These are phyloP conservation scores for Aspidiotus rigidus DNA, from an alignment of 2,888 invertebrate species.

Conservation along the genomic window DNA sequence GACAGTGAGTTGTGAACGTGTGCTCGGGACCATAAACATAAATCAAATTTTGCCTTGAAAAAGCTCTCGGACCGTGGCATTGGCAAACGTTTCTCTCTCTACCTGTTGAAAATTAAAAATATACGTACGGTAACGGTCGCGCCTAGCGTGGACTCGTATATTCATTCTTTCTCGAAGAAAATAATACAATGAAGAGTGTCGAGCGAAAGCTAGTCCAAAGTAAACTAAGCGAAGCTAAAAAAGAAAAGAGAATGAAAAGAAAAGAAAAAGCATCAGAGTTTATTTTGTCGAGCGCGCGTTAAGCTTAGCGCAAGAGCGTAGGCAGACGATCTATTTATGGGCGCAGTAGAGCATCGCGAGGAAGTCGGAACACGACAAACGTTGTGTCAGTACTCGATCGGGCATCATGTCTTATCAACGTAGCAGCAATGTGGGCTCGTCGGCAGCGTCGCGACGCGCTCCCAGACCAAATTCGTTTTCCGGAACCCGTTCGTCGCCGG, in stretches of 20 bases:
- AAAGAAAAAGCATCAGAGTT: no score
- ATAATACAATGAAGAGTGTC: background rate
- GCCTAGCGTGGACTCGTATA: background rate
- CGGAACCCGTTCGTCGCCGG: slow-evolving; percentile 29
- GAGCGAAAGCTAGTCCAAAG: background rate
- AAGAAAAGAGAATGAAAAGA: no score
- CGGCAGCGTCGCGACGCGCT: slow-evolving; percentile 17
- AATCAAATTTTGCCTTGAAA: slow-evolving; percentile 1
- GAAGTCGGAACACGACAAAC: background rate
- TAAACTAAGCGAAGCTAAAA: no score
- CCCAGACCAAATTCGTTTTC: slow-evolving; percentile 29
- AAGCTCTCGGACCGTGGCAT: slow-evolving; percentile 16
- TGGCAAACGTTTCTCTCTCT: slow-evolving; percentile 8
- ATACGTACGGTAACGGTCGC: background rate
- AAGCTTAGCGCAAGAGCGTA: slow-evolving; percentile 3
- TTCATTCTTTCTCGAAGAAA: background rate
- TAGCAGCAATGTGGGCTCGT: background rate
- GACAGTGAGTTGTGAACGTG: background rate
- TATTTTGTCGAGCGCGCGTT: background rate
- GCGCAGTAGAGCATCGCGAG: background rate
- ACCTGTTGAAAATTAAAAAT: slow-evolving; percentile 24
- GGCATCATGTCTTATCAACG: slow-evolving; percentile 27
- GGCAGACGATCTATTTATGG: slow-evolving; percentile 29
- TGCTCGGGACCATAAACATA: background rate
- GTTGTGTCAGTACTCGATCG: slow-evolving; percentile 13